Base-by-base conservation (phyloP, 1,140 invertebrate genomes). In the Eurosta solidaginis region DNA sequence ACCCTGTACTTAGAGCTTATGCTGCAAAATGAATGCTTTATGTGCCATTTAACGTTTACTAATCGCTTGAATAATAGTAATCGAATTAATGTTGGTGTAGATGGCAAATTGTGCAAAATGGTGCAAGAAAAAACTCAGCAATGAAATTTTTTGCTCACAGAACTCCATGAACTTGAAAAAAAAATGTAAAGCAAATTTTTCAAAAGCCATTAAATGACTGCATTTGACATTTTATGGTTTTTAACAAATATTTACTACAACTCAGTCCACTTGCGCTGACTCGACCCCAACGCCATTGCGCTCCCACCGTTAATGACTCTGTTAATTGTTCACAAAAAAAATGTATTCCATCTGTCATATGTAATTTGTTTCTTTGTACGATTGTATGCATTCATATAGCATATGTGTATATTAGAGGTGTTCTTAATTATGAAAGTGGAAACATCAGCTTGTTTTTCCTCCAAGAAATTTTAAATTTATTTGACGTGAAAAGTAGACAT, bases 291-390 rank as follows among this genome's bases (percentile, higher is more conserved):
- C 5, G 20, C 6, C 17, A 17, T 52, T 52, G 49, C 3, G n/a
- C 59, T 1, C 33, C n/a, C 12, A 42, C n/a, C n/a, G 59, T n/a
- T 68, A 68, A 68, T 68, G 59, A 40, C 59, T 68, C 59, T 68
- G 59, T 68, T 68, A 68, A 68, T 22, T 68, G 36, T 68, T 1
- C 33, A 40, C 36, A 36, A 68, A 68, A 68, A 68, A 68, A 2
- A 4, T 36, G 29, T 68, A n/a, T n/a, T n/a, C 40, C 59, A 68
- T 68, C 59, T 68, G 59, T 68, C 59, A 68, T 68, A n/a, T n/a
- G n/a, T n/a, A 40, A 68, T 68, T 68, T 68, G 59, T 68, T 68
- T 40, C 9, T 29, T 68, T 68, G 36, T 36, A n/a, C 59, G 22
- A 20, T 25, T 54, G 33, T 68, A 20, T 68, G 59, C 59, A 68